Conservation (phyloP, 2,113 vertebrate genomes). For the Stomatorhinus ivindoensis region DNA sequence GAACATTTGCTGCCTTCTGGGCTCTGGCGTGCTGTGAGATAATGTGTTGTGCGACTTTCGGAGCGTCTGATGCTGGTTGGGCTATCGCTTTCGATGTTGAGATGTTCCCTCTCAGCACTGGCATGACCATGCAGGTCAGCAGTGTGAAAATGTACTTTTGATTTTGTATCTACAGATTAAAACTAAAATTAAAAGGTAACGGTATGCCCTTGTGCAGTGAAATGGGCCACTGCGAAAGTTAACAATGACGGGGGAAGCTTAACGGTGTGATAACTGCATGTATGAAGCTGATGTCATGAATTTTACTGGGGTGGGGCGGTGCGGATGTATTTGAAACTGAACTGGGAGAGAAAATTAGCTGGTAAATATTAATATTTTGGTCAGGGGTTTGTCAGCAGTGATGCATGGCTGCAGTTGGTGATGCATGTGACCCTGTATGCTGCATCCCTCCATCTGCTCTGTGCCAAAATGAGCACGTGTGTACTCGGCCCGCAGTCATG, state of each 20-base stretch:
- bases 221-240: not conserved
- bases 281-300: not conserved
- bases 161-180: not conserved
- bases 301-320: not conserved
- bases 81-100: not conserved
- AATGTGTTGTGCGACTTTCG: not conserved
- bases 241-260: not conserved
- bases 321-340: not conserved
- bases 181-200: not conserved
- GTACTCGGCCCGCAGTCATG: not conserved
- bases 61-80: not conserved
- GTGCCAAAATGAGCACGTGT: not conserved
- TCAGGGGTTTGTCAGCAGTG: not conserved
- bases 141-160: not conserved
- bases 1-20: not conserved
- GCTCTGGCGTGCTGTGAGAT: not conserved
- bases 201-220: not conserved
- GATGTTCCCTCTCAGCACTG: not conserved
- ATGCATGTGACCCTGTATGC: not conserved
- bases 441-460: not conserved
- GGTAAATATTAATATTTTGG: not conserved
- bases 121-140: not conserved
- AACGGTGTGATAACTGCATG: not conserved
- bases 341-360: not conserved
- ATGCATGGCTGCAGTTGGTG: not conserved